These are phyloP conservation scores for Enteromius treurensis DNA, from an alignment of 2,797 vertebrate species.

Conservation along the genomic window DNA sequence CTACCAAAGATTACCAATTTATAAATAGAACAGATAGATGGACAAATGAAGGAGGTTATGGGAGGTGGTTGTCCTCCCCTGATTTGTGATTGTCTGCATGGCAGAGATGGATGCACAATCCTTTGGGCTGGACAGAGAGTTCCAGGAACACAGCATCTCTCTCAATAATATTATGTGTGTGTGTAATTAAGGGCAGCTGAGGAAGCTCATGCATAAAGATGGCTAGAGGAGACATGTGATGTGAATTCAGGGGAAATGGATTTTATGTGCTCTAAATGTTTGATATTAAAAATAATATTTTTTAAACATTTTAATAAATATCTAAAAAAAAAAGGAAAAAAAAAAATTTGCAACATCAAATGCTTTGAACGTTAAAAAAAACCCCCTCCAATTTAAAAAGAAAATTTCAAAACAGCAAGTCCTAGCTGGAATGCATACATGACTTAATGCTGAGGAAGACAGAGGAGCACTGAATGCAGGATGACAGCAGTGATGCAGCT, in stretches of 20 bases:
- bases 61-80: neutral
- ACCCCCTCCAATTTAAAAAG: too few relatives aligned
- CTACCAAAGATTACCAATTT: constrained; percentile 35
- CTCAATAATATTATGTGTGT: constrained; percentile 1
- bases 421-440: constrained; percentile 12
- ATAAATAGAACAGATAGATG: constrained; percentile 41
- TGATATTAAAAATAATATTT: neutral
- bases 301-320: too few relatives aligned
- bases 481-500: neutral
- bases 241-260: neutral
- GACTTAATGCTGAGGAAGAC: neutral
- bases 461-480: neutral
- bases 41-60: constrained; percentile 29
- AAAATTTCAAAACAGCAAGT: neutral
- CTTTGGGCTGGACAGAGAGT: neutral
- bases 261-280: neutral
- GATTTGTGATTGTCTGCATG: constrained; percentile 26
- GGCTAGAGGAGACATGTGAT: constrained; percentile 6
- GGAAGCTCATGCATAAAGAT: constrained; percentile 29
- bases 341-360: neutral
- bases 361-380: neutral
- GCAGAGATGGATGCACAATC: neutral
- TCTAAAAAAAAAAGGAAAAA: neutral
- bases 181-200: constrained; percentile 22
- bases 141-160: neutral